phyloP scores from a whole-genome alignment of 2,113 vertebrate species.

The Bos indicus region DNA sequence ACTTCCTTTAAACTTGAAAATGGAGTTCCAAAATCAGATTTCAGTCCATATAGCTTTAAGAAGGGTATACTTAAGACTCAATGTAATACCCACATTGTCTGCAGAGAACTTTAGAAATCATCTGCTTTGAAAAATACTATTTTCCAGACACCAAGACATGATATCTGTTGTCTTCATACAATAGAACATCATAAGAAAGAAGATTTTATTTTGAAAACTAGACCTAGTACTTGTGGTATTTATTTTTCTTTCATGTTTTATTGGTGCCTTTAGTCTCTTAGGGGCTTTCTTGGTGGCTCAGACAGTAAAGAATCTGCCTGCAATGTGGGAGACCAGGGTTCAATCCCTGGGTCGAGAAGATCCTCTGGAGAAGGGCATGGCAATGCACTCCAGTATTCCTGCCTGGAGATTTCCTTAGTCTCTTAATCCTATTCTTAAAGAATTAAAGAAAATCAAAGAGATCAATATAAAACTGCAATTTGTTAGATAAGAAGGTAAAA shows the following conservation, averaged over 20 bases:
- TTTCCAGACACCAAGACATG: neutral
- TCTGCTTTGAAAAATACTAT: neutral
- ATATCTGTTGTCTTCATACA: neutral
- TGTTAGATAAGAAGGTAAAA: neutral
- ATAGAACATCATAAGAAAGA: neutral
- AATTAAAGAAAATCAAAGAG: constrained; percentile 20
- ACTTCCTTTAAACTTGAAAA: neutral
- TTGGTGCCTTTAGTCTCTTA: neutral
- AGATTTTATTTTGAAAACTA: neutral
- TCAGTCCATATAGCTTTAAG: neutral
- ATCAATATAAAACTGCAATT: neutral
- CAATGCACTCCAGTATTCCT: neutral
- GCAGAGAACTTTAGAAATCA: neutral
- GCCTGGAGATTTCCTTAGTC: neutral
- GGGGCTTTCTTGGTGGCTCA: neutral
- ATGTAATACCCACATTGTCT: neutral
- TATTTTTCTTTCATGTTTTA: neutral
- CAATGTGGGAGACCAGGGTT: neutral
- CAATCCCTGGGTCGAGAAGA: neutral
- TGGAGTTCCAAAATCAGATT: neutral
- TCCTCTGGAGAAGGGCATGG: neutral
- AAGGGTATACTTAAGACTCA: neutral
- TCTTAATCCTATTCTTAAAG: neutral
- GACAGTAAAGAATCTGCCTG: neutral
- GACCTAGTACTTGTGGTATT: neutral